A percentile compares a stretch with the other conserved stretches of the same genome.
phyloP scores from a whole-genome alignment of 2,888 invertebrate genomes.

The Microctonus hyperodae region DNA sequence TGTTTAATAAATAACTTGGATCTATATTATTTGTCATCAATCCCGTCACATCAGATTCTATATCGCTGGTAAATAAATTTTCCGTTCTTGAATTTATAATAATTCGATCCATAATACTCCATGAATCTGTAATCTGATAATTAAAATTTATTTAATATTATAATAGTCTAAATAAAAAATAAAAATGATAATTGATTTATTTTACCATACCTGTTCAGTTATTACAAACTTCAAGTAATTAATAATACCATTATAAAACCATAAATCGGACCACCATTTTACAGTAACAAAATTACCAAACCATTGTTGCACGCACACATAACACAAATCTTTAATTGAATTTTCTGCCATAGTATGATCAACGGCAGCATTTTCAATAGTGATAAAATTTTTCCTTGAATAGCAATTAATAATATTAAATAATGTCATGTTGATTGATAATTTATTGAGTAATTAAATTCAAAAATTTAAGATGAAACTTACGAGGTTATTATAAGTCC shows the following conservation, averaged over 20 bases:
- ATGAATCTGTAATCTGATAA: not conserved
- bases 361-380: not conserved
- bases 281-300: not conserved
- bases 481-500: not conserved
- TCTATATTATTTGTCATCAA: too few relatives aligned
- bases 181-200: not conserved
- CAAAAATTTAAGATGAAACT: not conserved
- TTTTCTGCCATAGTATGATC: not conserved
- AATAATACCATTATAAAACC: not conserved
- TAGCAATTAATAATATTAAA: too few relatives aligned
- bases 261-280: not conserved
- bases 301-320: not conserved
- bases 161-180: not conserved
- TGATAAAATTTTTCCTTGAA: not conserved
- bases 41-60: too few relatives aligned
- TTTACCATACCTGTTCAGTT: not conserved
- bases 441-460: not conserved
- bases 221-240: not conserved
- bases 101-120: not conserved
- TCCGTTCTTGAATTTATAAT: not conserved
- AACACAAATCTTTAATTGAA: not conserved
- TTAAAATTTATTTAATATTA: too few relatives aligned
- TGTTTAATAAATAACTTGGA: too few relatives aligned
- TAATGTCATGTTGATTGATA: too few relatives aligned
- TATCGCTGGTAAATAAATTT: too few relatives aligned